phyloP scores from a whole-genome alignment of 2,888 invertebrate species.

The Trachelus tabidus region DNA sequence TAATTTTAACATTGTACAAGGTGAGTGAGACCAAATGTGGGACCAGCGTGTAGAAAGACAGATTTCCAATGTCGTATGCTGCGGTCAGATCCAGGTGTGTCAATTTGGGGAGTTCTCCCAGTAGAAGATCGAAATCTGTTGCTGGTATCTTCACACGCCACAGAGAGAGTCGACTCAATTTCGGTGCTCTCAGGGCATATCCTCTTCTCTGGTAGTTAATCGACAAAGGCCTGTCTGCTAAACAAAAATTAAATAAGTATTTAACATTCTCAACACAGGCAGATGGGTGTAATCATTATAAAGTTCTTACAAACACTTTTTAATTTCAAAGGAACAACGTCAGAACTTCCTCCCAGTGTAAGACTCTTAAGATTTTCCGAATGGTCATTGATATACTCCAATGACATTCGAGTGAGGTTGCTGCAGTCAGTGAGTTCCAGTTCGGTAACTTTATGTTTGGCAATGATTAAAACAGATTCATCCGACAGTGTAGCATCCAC shows the following conservation, averaged over 20 bases:
- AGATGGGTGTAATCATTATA: neutral
- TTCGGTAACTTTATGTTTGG: slow-evolving; percentile 79
- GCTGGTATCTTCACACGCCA: slow-evolving; percentile 69
- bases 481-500: slow-evolving; percentile 80
- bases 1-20: slow-evolving; percentile 78
- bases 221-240: slow-evolving; percentile 33
- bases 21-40: slow-evolving; percentile 79
- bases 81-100: slow-evolving; percentile 80
- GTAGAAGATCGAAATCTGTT: slow-evolving; percentile 69
- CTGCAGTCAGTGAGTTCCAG: slow-evolving; percentile 82
- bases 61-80: slow-evolving; percentile 73
- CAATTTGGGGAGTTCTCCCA: slow-evolving; percentile 72
- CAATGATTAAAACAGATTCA: slow-evolving; percentile 75
- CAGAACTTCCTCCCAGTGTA: slow-evolving; percentile 77
- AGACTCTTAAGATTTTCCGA: slow-evolving; percentile 78
- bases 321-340: slow-evolving; percentile 67
- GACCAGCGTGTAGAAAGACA: slow-evolving; percentile 76
- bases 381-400: slow-evolving; percentile 76
- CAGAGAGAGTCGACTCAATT: slow-evolving; percentile 71
- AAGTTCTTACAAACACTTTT: slow-evolving; percentile 24
- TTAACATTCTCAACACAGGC: slow-evolving; percentile 14
- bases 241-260: slow-evolving; percentile 1
- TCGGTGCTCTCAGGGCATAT: slow-evolving; percentile 72
- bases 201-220: slow-evolving; percentile 63
- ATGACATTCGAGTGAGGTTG: slow-evolving; percentile 72